These are phyloP conservation scores for Anagyrus pseudococci DNA, from an alignment of 2,888 invertebrate species.

Conservation along the genomic window DNA sequence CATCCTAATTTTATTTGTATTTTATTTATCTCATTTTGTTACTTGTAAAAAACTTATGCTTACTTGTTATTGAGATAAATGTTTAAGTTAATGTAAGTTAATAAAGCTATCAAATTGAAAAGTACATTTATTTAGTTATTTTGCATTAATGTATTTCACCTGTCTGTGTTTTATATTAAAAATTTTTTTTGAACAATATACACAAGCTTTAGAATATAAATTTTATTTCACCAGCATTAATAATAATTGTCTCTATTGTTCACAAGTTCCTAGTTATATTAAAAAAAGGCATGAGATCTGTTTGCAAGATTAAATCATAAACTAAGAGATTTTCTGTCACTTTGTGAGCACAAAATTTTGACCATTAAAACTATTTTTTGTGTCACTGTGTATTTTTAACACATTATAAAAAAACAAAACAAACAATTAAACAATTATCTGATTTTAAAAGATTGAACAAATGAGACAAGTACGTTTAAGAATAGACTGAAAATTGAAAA, in stretches of 20 bases:
- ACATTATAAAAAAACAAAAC: not conserved
- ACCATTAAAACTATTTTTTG: not conserved
- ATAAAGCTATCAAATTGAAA: constrained; percentile 30
- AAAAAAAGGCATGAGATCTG: constrained; percentile 37
- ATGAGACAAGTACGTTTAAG: constrained; percentile 15
- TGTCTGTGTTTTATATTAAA: constrained; percentile 35
- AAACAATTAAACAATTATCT: too few relatives aligned
- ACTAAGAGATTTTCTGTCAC: constrained; percentile 22
- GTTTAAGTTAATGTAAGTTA: constrained; percentile 34
- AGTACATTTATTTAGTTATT: constrained; percentile 30
- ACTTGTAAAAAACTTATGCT: constrained; percentile 32
- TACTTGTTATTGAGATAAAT: constrained; percentile 31
- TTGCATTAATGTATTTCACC: constrained; percentile 32
- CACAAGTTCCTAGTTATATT: constrained; percentile 37
- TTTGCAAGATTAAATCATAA: constrained; percentile 31
- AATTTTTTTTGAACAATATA: constrained; percentile 13
- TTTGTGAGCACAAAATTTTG: constrained; percentile 16
- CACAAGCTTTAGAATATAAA: constrained; percentile 15
- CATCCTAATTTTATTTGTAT: constrained; percentile 25
- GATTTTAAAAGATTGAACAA: constrained; percentile 16
- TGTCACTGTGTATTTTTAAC: not conserved
- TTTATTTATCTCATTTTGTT: constrained; percentile 36
- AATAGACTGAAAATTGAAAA: constrained; percentile 32
- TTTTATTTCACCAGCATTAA: constrained; percentile 24
- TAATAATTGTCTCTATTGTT: constrained; percentile 32